phyloP scores from a whole-genome alignment of 2,113 vertebrate genomes.

The Castor canadensis region DNA sequence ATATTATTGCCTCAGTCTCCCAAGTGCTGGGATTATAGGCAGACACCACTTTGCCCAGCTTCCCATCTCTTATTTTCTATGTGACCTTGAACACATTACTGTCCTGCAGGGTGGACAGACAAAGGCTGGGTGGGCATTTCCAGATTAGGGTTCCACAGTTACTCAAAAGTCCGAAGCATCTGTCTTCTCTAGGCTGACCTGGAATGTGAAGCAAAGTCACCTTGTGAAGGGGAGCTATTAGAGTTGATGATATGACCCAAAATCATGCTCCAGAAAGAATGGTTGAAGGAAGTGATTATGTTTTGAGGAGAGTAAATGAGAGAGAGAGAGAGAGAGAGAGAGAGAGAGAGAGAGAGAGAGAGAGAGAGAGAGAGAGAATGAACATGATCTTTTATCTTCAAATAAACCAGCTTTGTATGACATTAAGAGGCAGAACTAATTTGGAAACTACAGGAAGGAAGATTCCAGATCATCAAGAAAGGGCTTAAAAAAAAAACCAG shows the following conservation, averaged over 20 bases:
- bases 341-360: neutral
- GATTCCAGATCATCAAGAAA: neutral
- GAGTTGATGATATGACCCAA: neutral
- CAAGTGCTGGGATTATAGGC: neutral
- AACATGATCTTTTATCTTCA: neutral
- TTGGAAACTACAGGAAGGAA: neutral
- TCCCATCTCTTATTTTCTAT: neutral
- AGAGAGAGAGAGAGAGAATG: neutral
- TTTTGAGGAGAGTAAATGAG: neutral
- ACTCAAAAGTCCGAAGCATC: neutral
- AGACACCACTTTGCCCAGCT: neutral
- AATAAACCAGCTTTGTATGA: neutral
- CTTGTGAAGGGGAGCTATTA: neutral
- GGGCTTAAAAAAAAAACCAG: neutral
- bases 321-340: neutral
- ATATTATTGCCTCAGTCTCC: neutral
- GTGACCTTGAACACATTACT: neutral
- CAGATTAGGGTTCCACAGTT: neutral
- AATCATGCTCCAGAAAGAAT: neutral
- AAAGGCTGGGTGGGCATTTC: neutral
- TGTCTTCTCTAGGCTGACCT: neutral
- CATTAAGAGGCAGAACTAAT: slow-evolving; percentile 20
- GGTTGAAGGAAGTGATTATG: neutral
- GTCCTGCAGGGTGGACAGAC: neutral
- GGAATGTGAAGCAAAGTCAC: neutral